phyloP scores from a whole-genome alignment of 2,888 invertebrate species.

The Fragum fragum region DNA sequence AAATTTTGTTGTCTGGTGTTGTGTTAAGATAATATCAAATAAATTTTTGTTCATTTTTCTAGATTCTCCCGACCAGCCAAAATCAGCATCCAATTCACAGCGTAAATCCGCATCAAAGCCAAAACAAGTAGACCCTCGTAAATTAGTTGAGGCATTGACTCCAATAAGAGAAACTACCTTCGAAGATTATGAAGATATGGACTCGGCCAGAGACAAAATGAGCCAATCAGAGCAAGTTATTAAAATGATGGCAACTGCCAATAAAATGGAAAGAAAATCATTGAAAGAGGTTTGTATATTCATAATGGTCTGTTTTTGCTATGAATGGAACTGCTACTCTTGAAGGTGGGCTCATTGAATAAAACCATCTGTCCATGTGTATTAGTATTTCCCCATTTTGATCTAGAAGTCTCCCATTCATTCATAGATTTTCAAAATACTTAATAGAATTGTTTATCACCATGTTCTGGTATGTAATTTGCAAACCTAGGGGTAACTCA shows the following conservation, averaged over 20 bases:
- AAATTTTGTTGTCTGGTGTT: too few relatives aligned
- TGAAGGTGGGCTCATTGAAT: too few relatives aligned
- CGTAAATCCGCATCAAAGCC: constrained; percentile 51
- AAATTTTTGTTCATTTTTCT: not conserved
- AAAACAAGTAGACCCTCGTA: constrained; percentile 69
- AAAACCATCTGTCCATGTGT: too few relatives aligned
- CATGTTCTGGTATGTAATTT: too few relatives aligned
- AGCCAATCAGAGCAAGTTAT: constrained; percentile 63
- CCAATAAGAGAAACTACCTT: constrained; percentile 78
- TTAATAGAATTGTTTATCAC: too few relatives aligned
- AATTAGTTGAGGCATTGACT: constrained; percentile 75
- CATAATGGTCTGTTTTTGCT: too few relatives aligned
- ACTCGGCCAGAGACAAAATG: constrained; percentile 53
- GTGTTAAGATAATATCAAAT: too few relatives aligned
- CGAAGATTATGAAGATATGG: constrained; percentile 72
- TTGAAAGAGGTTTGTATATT: constrained; percentile 57
- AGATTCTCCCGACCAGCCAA: constrained; percentile 13
- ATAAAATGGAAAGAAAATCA: constrained; percentile 42
- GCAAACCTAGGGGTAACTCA: too few relatives aligned
- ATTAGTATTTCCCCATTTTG: too few relatives aligned
- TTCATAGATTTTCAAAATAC: too few relatives aligned
- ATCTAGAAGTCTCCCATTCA: too few relatives aligned
- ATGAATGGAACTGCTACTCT: too few relatives aligned
- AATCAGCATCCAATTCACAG: constrained; percentile 39
- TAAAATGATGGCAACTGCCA: constrained; percentile 65